A percentile compares a stretch with the other conserved stretches of the same genome.
phyloP scores from a whole-genome alignment of 2,113 vertebrate genomes.

The Platanista minor region DNA sequence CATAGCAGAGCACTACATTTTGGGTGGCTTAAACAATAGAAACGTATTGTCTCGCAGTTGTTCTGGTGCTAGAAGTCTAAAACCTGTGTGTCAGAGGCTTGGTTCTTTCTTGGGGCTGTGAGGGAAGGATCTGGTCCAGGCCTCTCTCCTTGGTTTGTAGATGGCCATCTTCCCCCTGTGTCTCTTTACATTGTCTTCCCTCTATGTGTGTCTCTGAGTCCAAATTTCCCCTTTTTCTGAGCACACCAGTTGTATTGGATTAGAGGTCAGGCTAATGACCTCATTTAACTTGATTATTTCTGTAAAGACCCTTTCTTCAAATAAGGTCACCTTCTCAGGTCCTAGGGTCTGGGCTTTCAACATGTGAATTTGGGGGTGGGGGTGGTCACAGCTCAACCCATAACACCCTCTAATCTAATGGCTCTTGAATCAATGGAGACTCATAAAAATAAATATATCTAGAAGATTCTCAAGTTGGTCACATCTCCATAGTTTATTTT shows the following conservation, averaged over 20 bases:
- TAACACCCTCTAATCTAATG: background rate
- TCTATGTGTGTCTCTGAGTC: background rate
- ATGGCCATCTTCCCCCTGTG: rapidly evolving
- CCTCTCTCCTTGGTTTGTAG: background rate
- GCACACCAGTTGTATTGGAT: background rate
- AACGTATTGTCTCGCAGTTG: background rate
- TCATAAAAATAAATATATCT: background rate
- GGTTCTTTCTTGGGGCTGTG: background rate
- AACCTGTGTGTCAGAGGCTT: background rate
- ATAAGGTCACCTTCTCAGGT: background rate
- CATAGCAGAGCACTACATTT: rapidly evolving
- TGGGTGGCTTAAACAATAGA: background rate
- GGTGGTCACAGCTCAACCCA: rapidly evolving
- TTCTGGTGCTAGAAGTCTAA: background rate
- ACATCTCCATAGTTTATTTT: background rate
- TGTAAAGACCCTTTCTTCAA: background rate
- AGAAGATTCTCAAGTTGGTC: background rate
- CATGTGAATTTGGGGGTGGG: background rate
- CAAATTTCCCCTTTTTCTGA: background rate
- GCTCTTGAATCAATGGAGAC: background rate
- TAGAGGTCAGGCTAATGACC: background rate
- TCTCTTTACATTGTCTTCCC: background rate
- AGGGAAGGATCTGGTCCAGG: background rate
- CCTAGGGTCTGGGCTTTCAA: background rate
- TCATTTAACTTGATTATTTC: background rate